Evolutionary conservation across 2,113 vertebrate genomes (phyloP).

Genomic region (Rhineura floridana): DNA sequence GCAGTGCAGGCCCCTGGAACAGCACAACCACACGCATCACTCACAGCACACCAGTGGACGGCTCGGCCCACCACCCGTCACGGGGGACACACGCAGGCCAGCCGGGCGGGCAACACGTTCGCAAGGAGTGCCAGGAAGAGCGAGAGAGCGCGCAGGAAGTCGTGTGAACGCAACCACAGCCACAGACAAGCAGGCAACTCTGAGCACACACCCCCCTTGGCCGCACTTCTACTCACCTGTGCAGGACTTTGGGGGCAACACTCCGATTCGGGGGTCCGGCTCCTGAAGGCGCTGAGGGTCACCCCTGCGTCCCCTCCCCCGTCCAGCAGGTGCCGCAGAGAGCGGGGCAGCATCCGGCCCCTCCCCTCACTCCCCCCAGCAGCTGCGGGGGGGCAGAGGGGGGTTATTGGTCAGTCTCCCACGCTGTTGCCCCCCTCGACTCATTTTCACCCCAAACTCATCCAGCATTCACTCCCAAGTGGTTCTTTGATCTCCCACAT

Average conservation of each 20-base stretch:
- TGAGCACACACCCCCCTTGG: no score
- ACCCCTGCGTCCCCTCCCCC: not conserved
- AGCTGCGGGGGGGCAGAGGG: not conserved
- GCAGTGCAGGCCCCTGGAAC: not conserved
- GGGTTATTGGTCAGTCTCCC: no score
- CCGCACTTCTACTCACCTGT: not conserved
- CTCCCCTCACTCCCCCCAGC: not conserved
- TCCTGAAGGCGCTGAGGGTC: slow-evolving; percentile 16
- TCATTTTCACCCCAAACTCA: not conserved
- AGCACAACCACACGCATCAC: no score
- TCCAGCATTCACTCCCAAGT: no score
- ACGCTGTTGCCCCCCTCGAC: not conserved
- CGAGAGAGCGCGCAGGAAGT: not conserved
- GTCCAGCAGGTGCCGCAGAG: not conserved
- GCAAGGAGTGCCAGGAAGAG: no score
- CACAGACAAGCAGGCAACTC: no score
- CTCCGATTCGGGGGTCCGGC: not conserved
- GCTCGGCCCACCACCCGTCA: no score
- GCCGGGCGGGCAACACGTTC: no score
- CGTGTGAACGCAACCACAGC: not conserved
- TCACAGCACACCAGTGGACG: no score
- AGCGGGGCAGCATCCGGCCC: slow-evolving; percentile 22
- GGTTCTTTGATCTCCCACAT: no score
- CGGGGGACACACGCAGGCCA: no score
- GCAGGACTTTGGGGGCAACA: fast-evolving